Percentiles rank a stretch among this genome's conserved stretches.
Conservation (phyloP, 2,113 vertebrate genomes). For the Microtus ochrogaster region DNA sequence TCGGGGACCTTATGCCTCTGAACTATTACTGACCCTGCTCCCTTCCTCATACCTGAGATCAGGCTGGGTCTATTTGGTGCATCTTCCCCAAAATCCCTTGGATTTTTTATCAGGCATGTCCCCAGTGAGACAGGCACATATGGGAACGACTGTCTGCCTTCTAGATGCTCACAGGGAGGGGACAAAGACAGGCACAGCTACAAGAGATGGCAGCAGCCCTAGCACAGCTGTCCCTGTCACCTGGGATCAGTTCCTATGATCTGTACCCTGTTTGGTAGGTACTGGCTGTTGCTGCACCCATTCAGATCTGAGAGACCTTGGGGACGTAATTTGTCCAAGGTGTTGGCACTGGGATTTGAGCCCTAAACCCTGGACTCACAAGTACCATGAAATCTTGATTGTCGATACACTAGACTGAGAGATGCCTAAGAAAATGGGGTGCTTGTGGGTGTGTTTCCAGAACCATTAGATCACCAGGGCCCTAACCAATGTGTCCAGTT, state of each 20-base stretch:
- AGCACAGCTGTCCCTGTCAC: background rate
- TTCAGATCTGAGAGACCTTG: background rate
- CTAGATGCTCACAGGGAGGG: background rate
- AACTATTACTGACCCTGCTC: background rate
- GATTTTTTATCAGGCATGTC: background rate
- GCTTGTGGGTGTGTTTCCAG: background rate
- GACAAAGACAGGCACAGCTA: background rate
- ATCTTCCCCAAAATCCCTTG: background rate
- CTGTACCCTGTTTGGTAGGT: background rate
- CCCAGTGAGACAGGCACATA: background rate
- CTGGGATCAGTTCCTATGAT: background rate
- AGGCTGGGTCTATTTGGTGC: background rate
- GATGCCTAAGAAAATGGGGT: background rate
- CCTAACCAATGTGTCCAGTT: background rate
- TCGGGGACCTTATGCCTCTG: background rate
- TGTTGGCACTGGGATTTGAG: background rate
- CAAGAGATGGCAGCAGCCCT: background rate
- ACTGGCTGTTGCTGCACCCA: background rate
- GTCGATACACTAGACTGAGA: background rate
- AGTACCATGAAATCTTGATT: background rate
- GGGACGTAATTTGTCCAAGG: background rate
- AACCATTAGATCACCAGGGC: background rate
- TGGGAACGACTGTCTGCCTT: background rate
- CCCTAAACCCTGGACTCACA: background rate
- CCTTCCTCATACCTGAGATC: background rate